Conservation (phyloP, 2,113 vertebrate species). For the Thermophis baileyi region DNA sequence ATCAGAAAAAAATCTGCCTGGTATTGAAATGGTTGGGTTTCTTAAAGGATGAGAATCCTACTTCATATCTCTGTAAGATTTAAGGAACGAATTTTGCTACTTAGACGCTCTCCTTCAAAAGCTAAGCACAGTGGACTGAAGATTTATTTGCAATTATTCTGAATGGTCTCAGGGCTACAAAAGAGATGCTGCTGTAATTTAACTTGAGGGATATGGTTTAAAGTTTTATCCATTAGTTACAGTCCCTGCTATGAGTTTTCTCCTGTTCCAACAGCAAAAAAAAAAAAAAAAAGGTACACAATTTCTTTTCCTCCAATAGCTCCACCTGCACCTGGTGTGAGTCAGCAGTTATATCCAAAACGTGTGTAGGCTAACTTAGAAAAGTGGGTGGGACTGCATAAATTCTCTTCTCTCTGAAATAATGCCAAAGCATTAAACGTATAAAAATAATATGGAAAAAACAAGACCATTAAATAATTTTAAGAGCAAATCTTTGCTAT, state of each 20-base stretch:
- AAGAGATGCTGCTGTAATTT: conserved; percentile 11
- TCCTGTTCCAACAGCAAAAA: background rate
- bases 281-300: background rate
- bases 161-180: background rate
- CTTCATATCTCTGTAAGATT: background rate
- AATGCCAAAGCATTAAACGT: background rate
- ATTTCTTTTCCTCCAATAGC: background rate
- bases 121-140: background rate
- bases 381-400: background rate
- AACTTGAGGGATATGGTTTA: background rate
- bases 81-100: background rate
- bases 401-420: background rate
- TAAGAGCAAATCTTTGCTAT: background rate
- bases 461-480: background rate
- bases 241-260: background rate
- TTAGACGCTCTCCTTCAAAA: background rate
- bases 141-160: background rate
- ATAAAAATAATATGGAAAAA: background rate
- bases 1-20: background rate
- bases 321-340: background rate
- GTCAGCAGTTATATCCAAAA: background rate
- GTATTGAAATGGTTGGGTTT: background rate
- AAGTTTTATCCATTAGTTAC: background rate
- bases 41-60: background rate
- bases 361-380: background rate